These are phyloP conservation scores for Xanthia icteritia DNA, from an alignment of 2,888 invertebrate species.

Conservation along the genomic window DNA sequence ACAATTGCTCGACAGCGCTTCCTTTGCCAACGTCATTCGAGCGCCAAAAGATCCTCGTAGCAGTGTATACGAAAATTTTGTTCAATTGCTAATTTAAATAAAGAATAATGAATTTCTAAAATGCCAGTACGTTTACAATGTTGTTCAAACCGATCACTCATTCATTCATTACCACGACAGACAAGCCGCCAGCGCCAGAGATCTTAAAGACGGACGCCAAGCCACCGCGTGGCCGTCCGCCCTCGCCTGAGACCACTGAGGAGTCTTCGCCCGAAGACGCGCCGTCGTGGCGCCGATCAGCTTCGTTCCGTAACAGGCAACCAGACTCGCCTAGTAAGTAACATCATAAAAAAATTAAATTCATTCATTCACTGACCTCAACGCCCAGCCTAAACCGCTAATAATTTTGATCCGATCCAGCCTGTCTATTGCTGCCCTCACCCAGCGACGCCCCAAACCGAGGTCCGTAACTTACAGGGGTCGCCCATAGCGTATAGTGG, in stretches of 20 bases:
- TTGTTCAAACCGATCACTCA: constrained; percentile 63
- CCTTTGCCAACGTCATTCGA: not conserved
- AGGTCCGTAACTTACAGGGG: not conserved
- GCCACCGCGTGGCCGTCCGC: constrained; percentile 84
- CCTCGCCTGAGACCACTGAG: constrained; percentile 80
- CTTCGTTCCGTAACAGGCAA: constrained; percentile 82
- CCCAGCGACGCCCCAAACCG: not conserved
- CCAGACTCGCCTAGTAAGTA: constrained; percentile 80
- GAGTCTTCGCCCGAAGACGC: constrained; percentile 77
- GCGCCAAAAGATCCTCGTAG: not conserved
- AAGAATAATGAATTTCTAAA: not conserved
- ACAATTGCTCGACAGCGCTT: not conserved
- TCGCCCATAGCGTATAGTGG: not conserved
- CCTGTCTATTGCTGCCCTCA: not conserved
- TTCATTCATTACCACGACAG: constrained; percentile 70
- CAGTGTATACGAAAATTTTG: not conserved
- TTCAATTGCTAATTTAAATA: constrained; percentile 7
- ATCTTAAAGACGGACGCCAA: constrained; percentile 86
- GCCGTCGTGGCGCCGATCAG: constrained; percentile 87
- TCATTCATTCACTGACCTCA: not conserved
- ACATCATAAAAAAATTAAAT: not conserved
- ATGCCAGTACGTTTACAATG: constrained; percentile 18
- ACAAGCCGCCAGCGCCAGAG: constrained; percentile 81
- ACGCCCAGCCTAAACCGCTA: not conserved
- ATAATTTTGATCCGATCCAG: not conserved